Conservation (phyloP, 1,140 invertebrate species). For the Idris sp. region DNA sequence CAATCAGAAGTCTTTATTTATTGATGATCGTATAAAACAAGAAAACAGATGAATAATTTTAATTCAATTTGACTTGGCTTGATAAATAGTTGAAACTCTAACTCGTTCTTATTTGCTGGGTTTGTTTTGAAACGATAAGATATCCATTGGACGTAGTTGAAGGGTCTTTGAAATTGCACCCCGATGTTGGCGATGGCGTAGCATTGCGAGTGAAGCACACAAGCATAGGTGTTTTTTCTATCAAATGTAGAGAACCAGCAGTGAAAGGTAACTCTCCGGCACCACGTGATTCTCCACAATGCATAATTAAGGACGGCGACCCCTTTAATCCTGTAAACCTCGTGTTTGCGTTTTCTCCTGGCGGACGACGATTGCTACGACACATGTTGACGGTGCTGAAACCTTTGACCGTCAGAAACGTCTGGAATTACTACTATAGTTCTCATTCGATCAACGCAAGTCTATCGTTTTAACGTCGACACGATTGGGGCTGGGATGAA, state of each 20-base stretch:
- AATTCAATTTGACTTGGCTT: conserved; percentile 14
- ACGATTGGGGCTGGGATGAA: conserved; percentile 68
- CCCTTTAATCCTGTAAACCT: conserved; percentile 69
- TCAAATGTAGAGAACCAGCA: conserved; percentile 41
- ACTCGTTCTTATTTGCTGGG: conserved; percentile 24
- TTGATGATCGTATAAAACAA: conserved; percentile 16
- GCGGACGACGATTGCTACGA: conserved; percentile 49
- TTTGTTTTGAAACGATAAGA: conserved; percentile 53
- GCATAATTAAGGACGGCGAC: conserved; percentile 70
- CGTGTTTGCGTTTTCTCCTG: conserved; percentile 70
- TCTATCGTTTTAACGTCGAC: conserved; percentile 66
- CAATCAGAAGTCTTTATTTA: conserved; percentile 24
- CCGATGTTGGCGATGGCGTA: conserved; percentile 38
- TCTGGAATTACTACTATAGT: conserved; percentile 67
- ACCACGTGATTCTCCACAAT: conserved; percentile 65
- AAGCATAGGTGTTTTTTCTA: conserved; percentile 53
- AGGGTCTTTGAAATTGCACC: conserved; percentile 54
- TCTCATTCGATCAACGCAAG: conserved; percentile 61
- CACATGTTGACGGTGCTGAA: conserved; percentile 59
- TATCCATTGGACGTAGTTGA: conserved; percentile 48
- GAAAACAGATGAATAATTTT: conserved; percentile 40
- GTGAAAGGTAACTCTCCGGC: conserved; percentile 47
- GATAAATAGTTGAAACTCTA: conserved; percentile 39
- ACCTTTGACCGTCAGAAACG: conserved; percentile 67
- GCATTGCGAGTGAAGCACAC: conserved; percentile 50